phyloP scores from a whole-genome alignment of 1,140 invertebrate genomes.

The Solenopsis invicta region DNA sequence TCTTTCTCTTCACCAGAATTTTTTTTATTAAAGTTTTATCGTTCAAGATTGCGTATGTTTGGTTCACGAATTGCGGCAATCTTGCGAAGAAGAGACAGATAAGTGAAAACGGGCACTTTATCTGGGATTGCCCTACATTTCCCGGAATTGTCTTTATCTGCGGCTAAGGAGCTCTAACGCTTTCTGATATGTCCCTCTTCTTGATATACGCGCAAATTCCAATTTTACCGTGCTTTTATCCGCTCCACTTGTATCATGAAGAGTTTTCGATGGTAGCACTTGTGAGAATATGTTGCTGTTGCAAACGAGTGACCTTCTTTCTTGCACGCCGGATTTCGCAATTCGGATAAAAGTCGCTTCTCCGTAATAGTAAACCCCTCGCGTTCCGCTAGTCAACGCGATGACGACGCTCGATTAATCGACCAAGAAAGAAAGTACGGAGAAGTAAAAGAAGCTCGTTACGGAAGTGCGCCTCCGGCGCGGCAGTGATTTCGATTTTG shows the following conservation, averaged over 20 bases:
- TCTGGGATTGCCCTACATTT: slow-evolving; percentile 10
- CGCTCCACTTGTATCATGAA: neutral
- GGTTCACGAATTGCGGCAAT: neutral
- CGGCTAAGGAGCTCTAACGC: neutral
- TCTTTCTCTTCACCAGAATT: neutral
- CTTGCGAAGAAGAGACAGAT: slow-evolving; percentile 8
- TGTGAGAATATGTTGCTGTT: neutral
- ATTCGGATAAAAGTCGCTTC: slow-evolving; percentile 13
- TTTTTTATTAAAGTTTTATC: slow-evolving; percentile 7
- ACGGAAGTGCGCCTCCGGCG: slow-evolving; percentile 15
- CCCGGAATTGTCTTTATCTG: slow-evolving; percentile 37
- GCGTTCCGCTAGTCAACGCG: neutral
- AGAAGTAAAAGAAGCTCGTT: slow-evolving; percentile 25
- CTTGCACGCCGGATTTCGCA: neutral
- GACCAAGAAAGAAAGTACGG: slow-evolving; percentile 45
- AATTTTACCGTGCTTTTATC: slow-evolving; percentile 2
- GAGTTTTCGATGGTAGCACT: neutral
- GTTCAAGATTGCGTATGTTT: neutral
- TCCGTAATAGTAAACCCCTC: neutral
- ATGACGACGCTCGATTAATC: slow-evolving; percentile 34
- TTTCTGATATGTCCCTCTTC: neutral
- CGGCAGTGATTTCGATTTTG: slow-evolving; percentile 41
- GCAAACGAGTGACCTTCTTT: neutral
- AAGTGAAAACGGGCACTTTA: slow-evolving; percentile 22
- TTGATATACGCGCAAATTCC: slow-evolving; percentile 2